These are phyloP conservation scores for Patagioenas fasciata DNA, from an alignment of 2,113 vertebrate species.

Conservation along the genomic window DNA sequence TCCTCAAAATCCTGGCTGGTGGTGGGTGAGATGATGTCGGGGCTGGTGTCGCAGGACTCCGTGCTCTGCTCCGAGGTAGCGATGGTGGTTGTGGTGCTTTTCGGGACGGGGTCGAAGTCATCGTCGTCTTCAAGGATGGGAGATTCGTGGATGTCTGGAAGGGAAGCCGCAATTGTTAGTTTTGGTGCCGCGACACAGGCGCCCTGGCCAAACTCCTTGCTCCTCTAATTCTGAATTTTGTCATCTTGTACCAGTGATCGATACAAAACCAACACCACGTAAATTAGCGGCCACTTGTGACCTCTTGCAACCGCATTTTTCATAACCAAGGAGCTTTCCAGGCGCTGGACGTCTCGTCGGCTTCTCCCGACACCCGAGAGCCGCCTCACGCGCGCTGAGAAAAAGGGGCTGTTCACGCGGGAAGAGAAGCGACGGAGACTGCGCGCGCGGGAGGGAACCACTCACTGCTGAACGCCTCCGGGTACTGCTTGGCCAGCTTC, in stretches of 20 bases:
- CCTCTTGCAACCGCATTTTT: fast-evolving
- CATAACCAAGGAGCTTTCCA: neutral
- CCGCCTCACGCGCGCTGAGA: fast-evolving
- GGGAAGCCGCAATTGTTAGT: fast-evolving
- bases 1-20: slow-evolving; percentile 93
- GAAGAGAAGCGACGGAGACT: neutral
- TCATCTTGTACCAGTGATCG: neutral
- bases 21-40: slow-evolving; percentile 87
- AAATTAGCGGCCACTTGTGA: fast-evolving
- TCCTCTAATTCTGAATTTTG: neutral
- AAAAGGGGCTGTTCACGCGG: fast-evolving
- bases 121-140: slow-evolving; percentile 88
- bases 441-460: neutral
- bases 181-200: fast-evolving
- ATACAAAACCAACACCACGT: fast-evolving
- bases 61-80: slow-evolving; percentile 94
- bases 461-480: slow-evolving; percentile 96
- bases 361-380: fast-evolving
- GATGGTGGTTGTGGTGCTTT: slow-evolving; percentile 81
- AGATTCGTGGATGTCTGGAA: slow-evolving; percentile 85
- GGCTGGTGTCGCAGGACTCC: slow-evolving; percentile 92
- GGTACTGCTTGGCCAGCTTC: slow-evolving; percentile 94
- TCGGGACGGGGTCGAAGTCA: slow-evolving; percentile 85
- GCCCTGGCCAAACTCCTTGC: fast-evolving
- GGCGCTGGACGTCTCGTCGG: fast-evolving